Conservation (phyloP, 1,140 invertebrate species). For the Listronotus oregonensis region DNA sequence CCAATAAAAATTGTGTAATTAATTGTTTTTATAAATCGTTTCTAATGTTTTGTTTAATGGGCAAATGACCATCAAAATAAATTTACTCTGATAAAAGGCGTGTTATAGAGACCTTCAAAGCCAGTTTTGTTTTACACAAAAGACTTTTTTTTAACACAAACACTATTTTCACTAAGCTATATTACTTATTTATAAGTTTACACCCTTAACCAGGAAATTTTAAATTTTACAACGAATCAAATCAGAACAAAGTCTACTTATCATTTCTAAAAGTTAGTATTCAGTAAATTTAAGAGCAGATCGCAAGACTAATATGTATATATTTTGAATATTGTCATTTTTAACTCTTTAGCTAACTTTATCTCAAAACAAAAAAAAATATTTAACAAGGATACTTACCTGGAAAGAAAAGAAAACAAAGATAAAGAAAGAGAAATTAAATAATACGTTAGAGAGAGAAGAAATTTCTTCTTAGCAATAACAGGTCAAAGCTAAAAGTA, state of each 20-base stretch:
- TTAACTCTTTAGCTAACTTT: slow-evolving; percentile 8
- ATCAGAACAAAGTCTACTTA: too few relatives aligned
- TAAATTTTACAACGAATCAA: too few relatives aligned
- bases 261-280: not conserved
- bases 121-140: too few relatives aligned
- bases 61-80: too few relatives aligned
- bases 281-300: slow-evolving; percentile 30
- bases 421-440: slow-evolving; percentile 14
- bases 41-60: too few relatives aligned
- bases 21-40: too few relatives aligned
- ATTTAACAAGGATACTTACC: slow-evolving; percentile 38
- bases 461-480: slow-evolving; percentile 15
- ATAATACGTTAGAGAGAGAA: slow-evolving; percentile 15
- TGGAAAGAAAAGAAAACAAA: slow-evolving; percentile 17
- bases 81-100: too few relatives aligned
- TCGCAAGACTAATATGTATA: slow-evolving; percentile 31
- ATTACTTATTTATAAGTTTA: too few relatives aligned
- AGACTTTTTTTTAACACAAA: too few relatives aligned
- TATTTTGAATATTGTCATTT: slow-evolving; percentile 47
- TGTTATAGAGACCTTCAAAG: too few relatives aligned
- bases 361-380: slow-evolving; percentile 20
- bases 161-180: too few relatives aligned
- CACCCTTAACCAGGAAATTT: not conserved
- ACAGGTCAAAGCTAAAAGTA: slow-evolving; percentile 16
- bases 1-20: too few relatives aligned